These are phyloP conservation scores for Chunga burmeisteri DNA, from an alignment of 2,113 vertebrate species.

Conservation along the genomic window DNA sequence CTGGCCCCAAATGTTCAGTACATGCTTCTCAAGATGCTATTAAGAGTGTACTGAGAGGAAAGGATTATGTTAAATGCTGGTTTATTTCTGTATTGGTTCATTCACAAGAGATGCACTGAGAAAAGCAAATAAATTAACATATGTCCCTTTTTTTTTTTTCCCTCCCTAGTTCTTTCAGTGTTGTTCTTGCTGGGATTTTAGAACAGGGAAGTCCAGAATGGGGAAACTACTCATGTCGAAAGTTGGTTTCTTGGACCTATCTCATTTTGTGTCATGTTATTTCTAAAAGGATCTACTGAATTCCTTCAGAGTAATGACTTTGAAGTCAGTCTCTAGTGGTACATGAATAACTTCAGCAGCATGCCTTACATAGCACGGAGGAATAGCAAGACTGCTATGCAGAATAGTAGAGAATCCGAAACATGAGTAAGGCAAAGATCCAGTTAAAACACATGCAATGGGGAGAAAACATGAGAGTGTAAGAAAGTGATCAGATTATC, in stretches of 20 bases:
- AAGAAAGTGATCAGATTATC: not conserved
- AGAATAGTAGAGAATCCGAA: not conserved
- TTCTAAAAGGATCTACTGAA: not conserved
- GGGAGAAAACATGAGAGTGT: not conserved
- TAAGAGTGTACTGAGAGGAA: not conserved
- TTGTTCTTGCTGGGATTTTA: not conserved
- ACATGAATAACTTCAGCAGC: not conserved
- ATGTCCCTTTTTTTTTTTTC: not conserved
- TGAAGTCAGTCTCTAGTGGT: not conserved
- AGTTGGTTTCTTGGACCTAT: not conserved
- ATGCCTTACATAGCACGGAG: not conserved
- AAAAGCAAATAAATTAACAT: not conserved
- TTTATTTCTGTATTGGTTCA: not conserved
- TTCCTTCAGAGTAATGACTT: not conserved
- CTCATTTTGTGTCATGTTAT: not conserved
- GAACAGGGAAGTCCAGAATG: not conserved
- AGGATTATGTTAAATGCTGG: not conserved
- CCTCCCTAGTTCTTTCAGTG: not conserved
- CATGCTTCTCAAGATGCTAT: slow-evolving; percentile 9
- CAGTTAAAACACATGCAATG: not conserved
- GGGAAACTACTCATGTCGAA: not conserved
- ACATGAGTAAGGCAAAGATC: not conserved
- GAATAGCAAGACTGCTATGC: not conserved
- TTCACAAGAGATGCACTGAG: not conserved
- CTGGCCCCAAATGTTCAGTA: slow-evolving; percentile 18